Evolutionary conservation across 2,113 vertebrate genomes (phyloP).

Genomic region (Notechis scutatus): DNA sequence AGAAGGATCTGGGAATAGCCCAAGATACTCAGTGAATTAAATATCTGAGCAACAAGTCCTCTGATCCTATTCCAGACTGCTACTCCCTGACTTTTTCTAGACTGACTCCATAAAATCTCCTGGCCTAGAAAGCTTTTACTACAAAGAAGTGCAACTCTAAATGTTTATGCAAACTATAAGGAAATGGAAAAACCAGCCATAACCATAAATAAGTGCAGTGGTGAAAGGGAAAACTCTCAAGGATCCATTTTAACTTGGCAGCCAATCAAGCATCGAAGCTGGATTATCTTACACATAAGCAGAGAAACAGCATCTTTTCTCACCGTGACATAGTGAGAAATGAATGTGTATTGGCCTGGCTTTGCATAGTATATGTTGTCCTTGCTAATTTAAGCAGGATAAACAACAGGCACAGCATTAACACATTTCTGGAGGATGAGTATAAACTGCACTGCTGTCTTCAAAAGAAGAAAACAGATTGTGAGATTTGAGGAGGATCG

Average conservation of each 20-base stretch:
- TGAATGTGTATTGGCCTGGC: constrained; percentile 5
- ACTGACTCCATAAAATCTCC: not conserved
- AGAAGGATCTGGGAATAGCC: not conserved
- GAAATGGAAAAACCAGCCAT: constrained; percentile 10
- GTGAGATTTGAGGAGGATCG: constrained; percentile 1
- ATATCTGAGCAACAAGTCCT: not conserved
- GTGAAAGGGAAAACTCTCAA: not conserved
- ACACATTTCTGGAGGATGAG: not conserved
- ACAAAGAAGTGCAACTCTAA: not conserved
- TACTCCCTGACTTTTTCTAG: too few relatives aligned
- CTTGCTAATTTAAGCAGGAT: constrained; percentile 25
- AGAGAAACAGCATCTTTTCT: not conserved
- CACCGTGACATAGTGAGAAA: constrained; percentile 10
- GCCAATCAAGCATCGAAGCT: not conserved
- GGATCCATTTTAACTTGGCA: constrained; percentile 18
- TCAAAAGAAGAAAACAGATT: constrained; percentile 8
- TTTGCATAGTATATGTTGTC: constrained; percentile 9
- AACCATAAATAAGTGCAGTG: not conserved
- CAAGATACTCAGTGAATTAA: not conserved
- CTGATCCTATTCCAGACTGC: not conserved
- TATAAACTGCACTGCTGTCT: constrained; percentile 5
- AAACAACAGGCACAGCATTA: constrained; percentile 15
- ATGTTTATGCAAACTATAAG: constrained; percentile 1
- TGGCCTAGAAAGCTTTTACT: not conserved
- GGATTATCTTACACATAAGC: constrained; percentile 15